phyloP scores from a whole-genome alignment of 2,888 invertebrate genomes.

The Corythucha ciliata region DNA sequence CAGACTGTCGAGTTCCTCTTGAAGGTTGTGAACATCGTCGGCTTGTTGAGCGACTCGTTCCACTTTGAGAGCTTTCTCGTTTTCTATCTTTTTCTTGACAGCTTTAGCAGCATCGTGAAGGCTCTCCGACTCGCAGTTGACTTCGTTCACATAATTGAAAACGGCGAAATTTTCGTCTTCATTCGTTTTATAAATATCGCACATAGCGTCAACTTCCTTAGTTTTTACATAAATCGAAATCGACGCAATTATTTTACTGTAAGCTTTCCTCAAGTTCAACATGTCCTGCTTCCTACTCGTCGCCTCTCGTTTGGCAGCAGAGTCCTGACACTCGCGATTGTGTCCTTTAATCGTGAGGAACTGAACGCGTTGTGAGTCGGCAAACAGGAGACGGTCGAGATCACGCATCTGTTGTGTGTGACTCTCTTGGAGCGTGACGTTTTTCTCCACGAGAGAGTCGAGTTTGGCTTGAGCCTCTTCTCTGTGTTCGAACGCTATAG shows the following conservation, averaged over 20 bases:
- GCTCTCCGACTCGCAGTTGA: constrained; percentile 72
- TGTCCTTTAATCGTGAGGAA: constrained; percentile 77
- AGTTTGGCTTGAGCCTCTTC: constrained; percentile 57
- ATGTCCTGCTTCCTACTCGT: constrained; percentile 19
- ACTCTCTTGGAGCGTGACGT: constrained; percentile 58
- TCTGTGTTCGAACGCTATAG: constrained; percentile 77
- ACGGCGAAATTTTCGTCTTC: constrained; percentile 87
- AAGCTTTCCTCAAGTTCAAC: constrained; percentile 15
- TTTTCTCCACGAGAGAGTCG: constrained; percentile 66
- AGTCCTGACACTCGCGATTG: constrained; percentile 20
- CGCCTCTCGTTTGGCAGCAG: constrained; percentile 17
- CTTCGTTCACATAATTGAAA: constrained; percentile 82
- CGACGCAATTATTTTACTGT: constrained; percentile 17
- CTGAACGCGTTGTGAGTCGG: constrained; percentile 72
- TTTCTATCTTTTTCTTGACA: constrained; percentile 53
- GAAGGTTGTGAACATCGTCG: constrained; percentile 17
- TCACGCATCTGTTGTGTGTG: constrained; percentile 78
- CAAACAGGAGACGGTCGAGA: constrained; percentile 72
- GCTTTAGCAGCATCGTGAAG: constrained; percentile 58
- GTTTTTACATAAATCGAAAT: constrained; percentile 20
- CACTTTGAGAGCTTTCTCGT: constrained; percentile 48
- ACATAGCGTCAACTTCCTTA: constrained; percentile 42
- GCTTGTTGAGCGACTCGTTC: constrained; percentile 49
- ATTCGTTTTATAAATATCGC: constrained; percentile 63
- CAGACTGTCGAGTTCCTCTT: constrained; percentile 8